A percentile compares a stretch with the other conserved stretches of the same genome.
Conservation (phyloP, 2,888 invertebrate genomes). For the Aquatica leii region DNA sequence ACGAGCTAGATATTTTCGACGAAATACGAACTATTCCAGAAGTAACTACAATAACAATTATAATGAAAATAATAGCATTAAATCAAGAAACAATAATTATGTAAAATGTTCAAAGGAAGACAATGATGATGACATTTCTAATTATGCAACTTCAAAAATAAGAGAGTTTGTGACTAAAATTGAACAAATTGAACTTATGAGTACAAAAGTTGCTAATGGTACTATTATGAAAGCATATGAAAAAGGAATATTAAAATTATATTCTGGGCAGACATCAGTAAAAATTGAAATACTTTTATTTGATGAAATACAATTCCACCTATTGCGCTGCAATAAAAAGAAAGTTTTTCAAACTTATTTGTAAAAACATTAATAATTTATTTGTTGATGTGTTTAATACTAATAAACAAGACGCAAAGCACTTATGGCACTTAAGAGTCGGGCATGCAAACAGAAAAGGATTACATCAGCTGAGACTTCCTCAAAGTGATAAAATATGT, state of each 20-base stretch:
- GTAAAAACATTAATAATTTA: not conserved
- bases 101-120: no score
- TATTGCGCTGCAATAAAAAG: not conserved
- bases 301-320: not conserved
- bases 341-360: not conserved
- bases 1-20: no score
- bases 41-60: no score
- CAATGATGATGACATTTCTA: no score
- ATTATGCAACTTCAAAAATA: not conserved
- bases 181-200: not conserved
- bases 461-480: not conserved
- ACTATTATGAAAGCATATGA: not conserved
- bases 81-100: no score
- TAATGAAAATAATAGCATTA: no score
- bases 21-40: no score
- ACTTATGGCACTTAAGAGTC: slow-evolving; percentile 1
- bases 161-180: not conserved
- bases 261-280: not conserved
- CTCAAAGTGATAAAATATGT: not conserved
- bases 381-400: not conserved
- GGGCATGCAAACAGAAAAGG: slow-evolving; percentile 7
- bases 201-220: not conserved
- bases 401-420: no score
- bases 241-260: slow-evolving; percentile 1
- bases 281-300: not conserved